Evolutionary conservation across 2,888 invertebrate species (phyloP).

Genomic region (Carabus problematicus): DNA sequence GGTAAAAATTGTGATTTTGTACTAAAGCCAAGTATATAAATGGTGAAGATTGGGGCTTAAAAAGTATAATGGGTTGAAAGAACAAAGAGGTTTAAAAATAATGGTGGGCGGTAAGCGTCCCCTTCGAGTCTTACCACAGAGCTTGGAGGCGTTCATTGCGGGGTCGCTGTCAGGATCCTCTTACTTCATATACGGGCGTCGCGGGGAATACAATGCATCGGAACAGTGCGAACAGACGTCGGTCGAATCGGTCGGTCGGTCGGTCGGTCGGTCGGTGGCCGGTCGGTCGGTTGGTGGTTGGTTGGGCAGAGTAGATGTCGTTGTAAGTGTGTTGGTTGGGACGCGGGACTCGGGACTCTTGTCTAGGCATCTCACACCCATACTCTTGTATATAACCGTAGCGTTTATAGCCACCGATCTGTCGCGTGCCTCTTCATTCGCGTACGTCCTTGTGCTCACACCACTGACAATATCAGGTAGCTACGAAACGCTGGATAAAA

Average conservation of each 20-base stretch:
- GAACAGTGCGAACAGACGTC: too few species aligned
- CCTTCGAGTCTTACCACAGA: slow-evolving; percentile 9
- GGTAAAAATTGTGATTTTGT: slow-evolving; percentile 76
- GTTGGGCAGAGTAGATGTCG: too few species aligned
- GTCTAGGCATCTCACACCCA: too few species aligned
- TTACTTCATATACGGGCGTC: too few species aligned
- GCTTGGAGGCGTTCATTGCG: slow-evolving; percentile 26
- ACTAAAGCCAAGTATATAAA: slow-evolving; percentile 76
- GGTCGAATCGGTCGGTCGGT: too few species aligned
- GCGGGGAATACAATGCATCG: too few species aligned
- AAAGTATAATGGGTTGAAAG: slow-evolving; percentile 68
- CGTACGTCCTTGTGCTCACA: slow-evolving; percentile 41
- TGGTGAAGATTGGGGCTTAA: slow-evolving; percentile 77
- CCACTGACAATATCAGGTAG: slow-evolving; percentile 11
- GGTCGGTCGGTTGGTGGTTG: too few species aligned
- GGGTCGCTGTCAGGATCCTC: too few species aligned
- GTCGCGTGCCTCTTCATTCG: not conserved
- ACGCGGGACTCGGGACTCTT: too few species aligned
- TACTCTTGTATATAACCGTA: too few species aligned
- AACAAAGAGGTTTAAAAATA: slow-evolving; percentile 52
- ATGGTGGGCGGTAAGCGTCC: slow-evolving; percentile 42
- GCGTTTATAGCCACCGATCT: not conserved
- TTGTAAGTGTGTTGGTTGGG: too few species aligned
- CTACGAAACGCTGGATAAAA: slow-evolving; percentile 56
- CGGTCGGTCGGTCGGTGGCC: too few species aligned